A percentile compares a stretch with the other conserved stretches of the same genome.
These are phyloP conservation scores for cattle (Bos taurus) DNA, from an alignment of 2,113 vertebrate species.

Conservation along the genomic window ARS-UCD2.0 NC_037343.1:19532501-19533000, in stretches of 20 bases:
- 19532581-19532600: neutral
- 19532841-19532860: neutral
- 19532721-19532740: rapidly evolving
- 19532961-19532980: slow-evolving; percentile 53
- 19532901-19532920: slow-evolving; percentile 35
- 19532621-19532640: neutral
- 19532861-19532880: slow-evolving; percentile 24
- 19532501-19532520: neutral
- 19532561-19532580: neutral
- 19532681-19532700: neutral
- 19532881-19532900: slow-evolving; percentile 38
- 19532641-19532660: too few relatives aligned
- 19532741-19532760: rapidly evolving
- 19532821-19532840: neutral
- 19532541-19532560: neutral
- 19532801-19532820: rapidly evolving
- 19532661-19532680: neutral
- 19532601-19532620: neutral
- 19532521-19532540: neutral
- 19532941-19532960: slow-evolving; percentile 63
- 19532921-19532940: slow-evolving; percentile 56
- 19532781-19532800: neutral
- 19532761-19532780: rapidly evolving
- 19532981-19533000: slow-evolving; percentile 55
- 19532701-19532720: neutral